These are phyloP conservation scores for Cecropterus lyciades DNA, from an alignment of 1,140 invertebrate species.

Conservation along the genomic window DNA sequence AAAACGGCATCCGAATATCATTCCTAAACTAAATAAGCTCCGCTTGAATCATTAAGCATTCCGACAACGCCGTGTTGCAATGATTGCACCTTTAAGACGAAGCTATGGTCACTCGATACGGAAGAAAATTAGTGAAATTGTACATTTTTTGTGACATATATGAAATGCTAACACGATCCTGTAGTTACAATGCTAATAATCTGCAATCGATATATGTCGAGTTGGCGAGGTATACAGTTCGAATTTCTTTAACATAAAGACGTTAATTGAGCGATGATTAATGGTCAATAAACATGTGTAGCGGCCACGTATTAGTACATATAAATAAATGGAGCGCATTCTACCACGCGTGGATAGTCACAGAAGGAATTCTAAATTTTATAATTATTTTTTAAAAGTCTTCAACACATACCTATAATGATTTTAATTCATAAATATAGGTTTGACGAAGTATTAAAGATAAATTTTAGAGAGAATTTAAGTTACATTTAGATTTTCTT, in stretches of 20 bases:
- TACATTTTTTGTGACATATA: slow-evolving; percentile 16
- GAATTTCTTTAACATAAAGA: slow-evolving; percentile 14
- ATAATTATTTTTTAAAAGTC: no score
- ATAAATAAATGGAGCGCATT: slow-evolving; percentile 14
- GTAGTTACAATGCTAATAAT: background rate
- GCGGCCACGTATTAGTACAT: background rate
- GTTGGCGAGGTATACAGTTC: slow-evolving; percentile 1
- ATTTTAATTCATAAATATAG: no score
- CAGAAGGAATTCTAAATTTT: background rate
- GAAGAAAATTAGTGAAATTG: slow-evolving; percentile 26
- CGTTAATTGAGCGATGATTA: slow-evolving; percentile 14
- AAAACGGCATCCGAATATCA: background rate
- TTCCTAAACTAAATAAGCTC: slow-evolving; percentile 1
- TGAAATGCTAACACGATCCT: slow-evolving; percentile 1
- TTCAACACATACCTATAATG: no score
- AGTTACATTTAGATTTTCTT: no score
- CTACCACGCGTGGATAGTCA: slow-evolving; percentile 12
- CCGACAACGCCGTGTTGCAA: slow-evolving; percentile 10
- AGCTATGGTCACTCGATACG: slow-evolving; percentile 12
- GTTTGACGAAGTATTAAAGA: no score
- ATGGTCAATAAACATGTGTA: slow-evolving; percentile 14
- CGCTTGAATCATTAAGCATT: slow-evolving; percentile 28
- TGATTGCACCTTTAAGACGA: slow-evolving; percentile 16
- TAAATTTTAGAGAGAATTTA: no score
- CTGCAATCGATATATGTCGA: background rate